Percentiles rank a stretch among this genome's conserved stretches.
Conservation (phyloP, 2,888 invertebrate species). For the Parasteatoda lunata region DNA sequence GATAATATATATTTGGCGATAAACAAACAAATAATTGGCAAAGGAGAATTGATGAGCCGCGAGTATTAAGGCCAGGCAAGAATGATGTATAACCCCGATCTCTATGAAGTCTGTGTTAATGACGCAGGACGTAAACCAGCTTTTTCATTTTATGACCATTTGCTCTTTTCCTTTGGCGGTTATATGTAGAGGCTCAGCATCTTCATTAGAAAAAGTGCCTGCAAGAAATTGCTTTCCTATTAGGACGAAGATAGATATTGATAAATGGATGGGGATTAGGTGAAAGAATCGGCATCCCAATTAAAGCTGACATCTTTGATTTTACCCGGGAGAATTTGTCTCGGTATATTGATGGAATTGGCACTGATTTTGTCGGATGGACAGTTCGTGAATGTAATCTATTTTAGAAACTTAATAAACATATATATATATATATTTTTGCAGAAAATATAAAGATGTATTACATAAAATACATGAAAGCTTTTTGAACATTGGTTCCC, state of each 20-base stretch:
- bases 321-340: background rate
- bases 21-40: background rate
- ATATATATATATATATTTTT: too few species aligned
- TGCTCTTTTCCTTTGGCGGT: conserved; percentile 14
- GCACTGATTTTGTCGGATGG: background rate
- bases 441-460: too few species aligned
- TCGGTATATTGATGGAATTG: background rate
- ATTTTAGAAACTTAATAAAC: too few species aligned
- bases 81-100: conserved; percentile 49
- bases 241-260: conserved; percentile 12
- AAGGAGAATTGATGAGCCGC: conserved; percentile 14
- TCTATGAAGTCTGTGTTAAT: conserved; percentile 29
- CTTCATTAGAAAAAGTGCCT: conserved; percentile 23
- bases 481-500: too few species aligned
- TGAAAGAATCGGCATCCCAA: conserved; percentile 40
- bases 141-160: conserved; percentile 15
- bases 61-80: conserved; percentile 27
- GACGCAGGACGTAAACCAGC: conserved; percentile 6
- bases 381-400: background rate
- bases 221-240: conserved; percentile 15
- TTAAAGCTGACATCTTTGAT: conserved; percentile 33
- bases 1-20: background rate
- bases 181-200: background rate
- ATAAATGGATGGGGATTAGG: conserved; percentile 19
- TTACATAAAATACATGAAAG: too few species aligned